Evolutionary conservation across 2,113 vertebrate genomes (phyloP).

Genomic region (Gymnarchus niloticus): DNA sequence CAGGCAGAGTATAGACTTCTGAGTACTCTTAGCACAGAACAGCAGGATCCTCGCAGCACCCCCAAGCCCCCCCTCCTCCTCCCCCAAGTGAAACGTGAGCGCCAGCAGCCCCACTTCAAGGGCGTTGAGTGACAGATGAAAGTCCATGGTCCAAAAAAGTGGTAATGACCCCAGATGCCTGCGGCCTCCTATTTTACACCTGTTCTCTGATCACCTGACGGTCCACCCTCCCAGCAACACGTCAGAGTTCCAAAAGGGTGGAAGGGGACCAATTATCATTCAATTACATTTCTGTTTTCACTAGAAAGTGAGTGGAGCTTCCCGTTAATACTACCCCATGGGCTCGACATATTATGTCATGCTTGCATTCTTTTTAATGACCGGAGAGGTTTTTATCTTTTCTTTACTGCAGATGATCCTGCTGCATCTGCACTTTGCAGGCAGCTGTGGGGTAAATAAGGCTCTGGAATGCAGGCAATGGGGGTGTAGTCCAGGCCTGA

Average conservation of each 20-base stretch:
- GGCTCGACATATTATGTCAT: not conserved
- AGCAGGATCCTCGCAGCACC: not conserved
- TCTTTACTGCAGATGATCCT: not conserved
- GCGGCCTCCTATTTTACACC: constrained; percentile 10
- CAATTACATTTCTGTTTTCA: not conserved
- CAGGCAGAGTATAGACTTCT: not conserved
- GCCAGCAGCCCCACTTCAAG: not conserved
- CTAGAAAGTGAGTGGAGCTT: not conserved
- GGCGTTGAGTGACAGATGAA: constrained; percentile 1
- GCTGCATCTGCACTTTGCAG: constrained; percentile 1
- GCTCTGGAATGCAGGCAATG: constrained; percentile 1
- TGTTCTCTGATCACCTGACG: constrained; percentile 13
- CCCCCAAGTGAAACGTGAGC: not conserved
- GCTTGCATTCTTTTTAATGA: not conserved
- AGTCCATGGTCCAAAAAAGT: not conserved
- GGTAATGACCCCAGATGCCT: not conserved
- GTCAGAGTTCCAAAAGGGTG: not conserved
- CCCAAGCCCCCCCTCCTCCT: not conserved
- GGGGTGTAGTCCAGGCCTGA: not conserved
- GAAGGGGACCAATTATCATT: not conserved
- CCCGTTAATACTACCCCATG: not conserved
- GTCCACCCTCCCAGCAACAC: not conserved
- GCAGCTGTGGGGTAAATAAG: constrained; percentile 7
- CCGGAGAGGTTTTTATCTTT: not conserved
- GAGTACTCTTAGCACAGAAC: not conserved